Conservation (phyloP, 64 coral and sea anemone species). For the Porites australiensis region DNA sequence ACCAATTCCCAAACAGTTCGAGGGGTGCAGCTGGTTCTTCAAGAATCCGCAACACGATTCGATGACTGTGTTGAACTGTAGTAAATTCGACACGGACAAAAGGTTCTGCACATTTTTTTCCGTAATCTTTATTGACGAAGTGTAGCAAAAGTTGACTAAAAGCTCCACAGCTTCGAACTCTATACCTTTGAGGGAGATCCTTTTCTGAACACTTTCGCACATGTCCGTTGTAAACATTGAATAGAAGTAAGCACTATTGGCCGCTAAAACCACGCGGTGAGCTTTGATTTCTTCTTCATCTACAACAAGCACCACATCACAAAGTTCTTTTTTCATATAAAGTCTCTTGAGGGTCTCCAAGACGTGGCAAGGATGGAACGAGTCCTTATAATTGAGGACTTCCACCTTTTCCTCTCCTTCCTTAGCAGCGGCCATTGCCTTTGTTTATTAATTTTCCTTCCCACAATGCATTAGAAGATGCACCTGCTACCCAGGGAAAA, state of each 20-base stretch:
- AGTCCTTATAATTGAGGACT: slow-evolving; percentile 93
- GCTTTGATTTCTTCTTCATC: slow-evolving; percentile 81
- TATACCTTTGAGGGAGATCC: slow-evolving; percentile 83
- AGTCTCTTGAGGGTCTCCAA: slow-evolving; percentile 81
- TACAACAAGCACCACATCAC: slow-evolving; percentile 90
- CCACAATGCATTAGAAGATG: slow-evolving; percentile 52
- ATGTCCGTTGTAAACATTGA: slow-evolving; percentile 98
- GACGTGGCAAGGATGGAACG: slow-evolving; percentile 91
- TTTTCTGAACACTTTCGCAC: slow-evolving; percentile 84
- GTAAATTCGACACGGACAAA: slow-evolving; percentile 84
- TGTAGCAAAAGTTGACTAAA: slow-evolving; percentile 94
- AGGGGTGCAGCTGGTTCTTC: slow-evolving; percentile 90
- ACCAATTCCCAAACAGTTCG: slow-evolving; percentile 95
- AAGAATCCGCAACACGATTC: slow-evolving; percentile 93
- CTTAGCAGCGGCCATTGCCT: slow-evolving; percentile 46
- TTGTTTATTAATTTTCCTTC: slow-evolving; percentile 47
- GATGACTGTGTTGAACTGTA: slow-evolving; percentile 92
- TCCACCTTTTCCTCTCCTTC: slow-evolving; percentile 29
- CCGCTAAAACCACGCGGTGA: slow-evolving; percentile 93
- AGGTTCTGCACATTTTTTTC: slow-evolving; percentile 94
- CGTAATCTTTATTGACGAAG: slow-evolving; percentile 89
- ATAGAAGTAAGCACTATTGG: slow-evolving; percentile 96
- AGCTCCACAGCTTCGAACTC: slow-evolving; percentile 83
- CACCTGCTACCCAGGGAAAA: slow-evolving; percentile 47
- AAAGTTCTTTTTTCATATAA: slow-evolving; percentile 88